These are phyloP conservation scores for Columba guinea DNA, from an alignment of 2,797 vertebrate genomes.

Conservation along the genomic window DNA sequence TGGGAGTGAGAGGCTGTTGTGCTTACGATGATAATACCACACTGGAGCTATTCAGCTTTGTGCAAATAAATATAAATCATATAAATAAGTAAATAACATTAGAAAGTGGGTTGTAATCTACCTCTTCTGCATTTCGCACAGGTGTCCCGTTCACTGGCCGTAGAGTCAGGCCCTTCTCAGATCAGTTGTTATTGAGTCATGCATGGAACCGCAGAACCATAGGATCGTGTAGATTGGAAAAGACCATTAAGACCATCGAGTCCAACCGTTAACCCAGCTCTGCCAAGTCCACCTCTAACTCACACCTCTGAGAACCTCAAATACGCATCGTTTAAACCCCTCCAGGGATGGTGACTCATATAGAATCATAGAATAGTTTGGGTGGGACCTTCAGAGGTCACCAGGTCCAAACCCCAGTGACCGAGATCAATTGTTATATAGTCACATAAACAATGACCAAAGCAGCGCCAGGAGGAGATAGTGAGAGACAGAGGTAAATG, in stretches of 20 bases:
- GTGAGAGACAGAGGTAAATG: background rate
- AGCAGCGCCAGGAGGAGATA: background rate
- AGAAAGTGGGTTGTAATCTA: background rate
- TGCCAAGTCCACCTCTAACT: too few species aligned
- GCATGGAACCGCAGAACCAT: too few species aligned
- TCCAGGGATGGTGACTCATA: too few species aligned
- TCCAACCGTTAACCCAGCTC: too few species aligned
- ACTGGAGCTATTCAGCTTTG: background rate
- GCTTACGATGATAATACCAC: background rate
- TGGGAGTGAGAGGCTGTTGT: background rate
- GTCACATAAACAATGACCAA: background rate
- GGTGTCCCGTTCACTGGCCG: rapidly evolving
- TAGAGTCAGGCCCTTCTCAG: background rate
- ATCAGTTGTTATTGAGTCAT: background rate
- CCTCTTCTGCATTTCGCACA: background rate
- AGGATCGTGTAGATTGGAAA: too few species aligned
- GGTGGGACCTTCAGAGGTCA: too few species aligned
- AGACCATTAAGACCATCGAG: too few species aligned
- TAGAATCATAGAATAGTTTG: too few species aligned
- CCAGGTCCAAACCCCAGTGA: too few species aligned
- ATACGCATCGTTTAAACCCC: too few species aligned
- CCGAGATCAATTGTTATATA: background rate
- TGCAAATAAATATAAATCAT: background rate
- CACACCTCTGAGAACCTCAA: too few species aligned
- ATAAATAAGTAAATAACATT: background rate